phyloP scores from a whole-genome alignment of 2,888 invertebrate species.

The Stegophylla sp. region DNA sequence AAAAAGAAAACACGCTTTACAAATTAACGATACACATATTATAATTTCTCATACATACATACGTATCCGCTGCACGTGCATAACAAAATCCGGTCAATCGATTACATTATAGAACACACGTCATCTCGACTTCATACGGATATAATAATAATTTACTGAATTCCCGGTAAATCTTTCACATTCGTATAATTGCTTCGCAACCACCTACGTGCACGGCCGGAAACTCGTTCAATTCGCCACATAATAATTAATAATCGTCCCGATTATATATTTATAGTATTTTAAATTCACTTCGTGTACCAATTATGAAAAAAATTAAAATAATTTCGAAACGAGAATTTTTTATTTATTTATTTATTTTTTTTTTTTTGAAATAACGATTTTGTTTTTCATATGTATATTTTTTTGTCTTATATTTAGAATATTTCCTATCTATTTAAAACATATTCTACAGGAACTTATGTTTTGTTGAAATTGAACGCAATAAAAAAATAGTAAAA shows the following conservation, averaged over 20 bases:
- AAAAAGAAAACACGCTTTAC: too few relatives aligned
- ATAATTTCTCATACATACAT: too few relatives aligned
- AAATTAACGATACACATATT: too few relatives aligned
- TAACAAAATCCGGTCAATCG: background rate
- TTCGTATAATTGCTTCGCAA: conserved; percentile 39
- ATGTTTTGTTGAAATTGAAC: too few relatives aligned
- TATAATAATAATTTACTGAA: conserved; percentile 18
- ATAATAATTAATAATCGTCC: conserved; percentile 27
- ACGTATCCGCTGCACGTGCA: background rate
- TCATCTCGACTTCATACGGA: background rate
- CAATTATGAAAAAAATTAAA: background rate
- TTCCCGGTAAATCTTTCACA: conserved; percentile 5
- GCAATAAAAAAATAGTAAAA: too few relatives aligned
- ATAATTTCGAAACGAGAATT: background rate
- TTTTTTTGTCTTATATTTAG: too few relatives aligned
- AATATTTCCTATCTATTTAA: too few relatives aligned
- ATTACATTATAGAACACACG: background rate
- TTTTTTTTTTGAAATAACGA: background rate
- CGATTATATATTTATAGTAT: background rate
- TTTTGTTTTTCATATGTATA: background rate
- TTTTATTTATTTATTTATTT: background rate
- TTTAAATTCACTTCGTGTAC: conserved; percentile 40
- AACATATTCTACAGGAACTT: too few relatives aligned
- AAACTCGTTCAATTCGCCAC: conserved; percentile 47
- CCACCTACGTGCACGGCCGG: conserved; percentile 24